Evolutionary conservation across 2,797 vertebrate genomes (phyloP).

Genomic region (Danio kyathit): DNA sequence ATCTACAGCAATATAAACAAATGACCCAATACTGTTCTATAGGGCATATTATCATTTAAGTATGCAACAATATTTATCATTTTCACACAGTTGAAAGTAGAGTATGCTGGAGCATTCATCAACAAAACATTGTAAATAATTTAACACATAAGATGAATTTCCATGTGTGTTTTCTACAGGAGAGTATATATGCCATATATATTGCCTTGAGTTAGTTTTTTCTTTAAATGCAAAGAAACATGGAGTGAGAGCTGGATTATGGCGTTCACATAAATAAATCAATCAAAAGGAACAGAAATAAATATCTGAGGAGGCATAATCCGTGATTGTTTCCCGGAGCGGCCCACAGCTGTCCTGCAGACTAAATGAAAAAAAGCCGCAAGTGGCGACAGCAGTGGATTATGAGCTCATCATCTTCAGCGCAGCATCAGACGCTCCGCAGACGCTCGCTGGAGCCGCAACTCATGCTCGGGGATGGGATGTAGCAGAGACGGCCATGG

Average conservation of each 20-base stretch:
- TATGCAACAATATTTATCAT: too few relatives aligned
- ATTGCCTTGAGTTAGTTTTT: neutral
- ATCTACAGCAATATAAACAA: too few relatives aligned
- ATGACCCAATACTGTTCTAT: too few relatives aligned
- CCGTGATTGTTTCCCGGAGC: slow-evolving; percentile 77
- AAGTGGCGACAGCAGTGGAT: slow-evolving; percentile 51
- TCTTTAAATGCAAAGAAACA: slow-evolving; percentile 49
- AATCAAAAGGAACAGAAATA: slow-evolving; percentile 57
- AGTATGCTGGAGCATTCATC: too few relatives aligned
- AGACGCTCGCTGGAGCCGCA: slow-evolving; percentile 38
- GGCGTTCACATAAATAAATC: slow-evolving; percentile 62
- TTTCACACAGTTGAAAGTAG: too few relatives aligned
- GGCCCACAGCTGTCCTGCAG: slow-evolving; percentile 76
- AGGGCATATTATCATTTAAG: too few relatives aligned
- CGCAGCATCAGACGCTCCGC: neutral
- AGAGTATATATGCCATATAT: neutral
- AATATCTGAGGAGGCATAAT: slow-evolving; percentile 81
- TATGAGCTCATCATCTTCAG: slow-evolving; percentile 71
- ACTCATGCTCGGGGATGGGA: slow-evolving; percentile 72
- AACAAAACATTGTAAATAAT: too few relatives aligned
- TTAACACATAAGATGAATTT: too few relatives aligned
- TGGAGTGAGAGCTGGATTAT: slow-evolving; percentile 76
- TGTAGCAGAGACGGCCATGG: slow-evolving; percentile 80
- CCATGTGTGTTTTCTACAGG: too few relatives aligned
- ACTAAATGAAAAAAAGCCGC: slow-evolving; percentile 69